Evolutionary conservation across 2,113 vertebrate genomes (phyloP).

Genomic region (Columba janthina): DNA sequence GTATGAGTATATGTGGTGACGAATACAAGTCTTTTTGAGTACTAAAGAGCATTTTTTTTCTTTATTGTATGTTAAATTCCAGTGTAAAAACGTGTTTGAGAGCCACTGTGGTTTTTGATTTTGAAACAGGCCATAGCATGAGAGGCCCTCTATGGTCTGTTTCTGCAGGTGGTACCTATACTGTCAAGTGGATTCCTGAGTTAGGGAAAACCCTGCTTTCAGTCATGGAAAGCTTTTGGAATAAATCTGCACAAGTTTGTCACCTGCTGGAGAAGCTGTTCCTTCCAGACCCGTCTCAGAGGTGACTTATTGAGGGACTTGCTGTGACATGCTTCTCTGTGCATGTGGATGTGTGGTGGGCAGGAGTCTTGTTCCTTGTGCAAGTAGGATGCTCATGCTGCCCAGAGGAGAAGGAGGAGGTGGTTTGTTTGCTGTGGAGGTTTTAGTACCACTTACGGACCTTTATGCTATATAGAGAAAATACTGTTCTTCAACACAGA

Average conservation of each 20-base stretch:
- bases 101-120: not conserved
- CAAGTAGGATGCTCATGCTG: accelerated
- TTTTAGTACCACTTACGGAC: not conserved
- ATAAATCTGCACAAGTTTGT: not conserved
- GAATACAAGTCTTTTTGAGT: not conserved
- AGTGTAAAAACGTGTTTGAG: not conserved
- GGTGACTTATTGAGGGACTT: accelerated
- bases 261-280: not conserved
- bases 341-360: accelerated
- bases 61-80: not conserved
- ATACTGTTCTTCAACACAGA: not conserved
- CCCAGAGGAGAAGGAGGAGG: too few species aligned
- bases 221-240: not conserved
- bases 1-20: accelerated
- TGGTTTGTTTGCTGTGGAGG: not conserved
- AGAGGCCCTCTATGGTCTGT: not conserved
- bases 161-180: not conserved
- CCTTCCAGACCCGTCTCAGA: accelerated
- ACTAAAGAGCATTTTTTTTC: not conserved
- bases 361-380: not conserved
- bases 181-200: not conserved
- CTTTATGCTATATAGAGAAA: not conserved
- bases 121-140: not conserved
- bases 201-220: not conserved
- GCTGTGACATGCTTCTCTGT: accelerated